phyloP scores from a whole-genome alignment of 2,797 vertebrate species.

The Acanthurus leucopareius region DNA sequence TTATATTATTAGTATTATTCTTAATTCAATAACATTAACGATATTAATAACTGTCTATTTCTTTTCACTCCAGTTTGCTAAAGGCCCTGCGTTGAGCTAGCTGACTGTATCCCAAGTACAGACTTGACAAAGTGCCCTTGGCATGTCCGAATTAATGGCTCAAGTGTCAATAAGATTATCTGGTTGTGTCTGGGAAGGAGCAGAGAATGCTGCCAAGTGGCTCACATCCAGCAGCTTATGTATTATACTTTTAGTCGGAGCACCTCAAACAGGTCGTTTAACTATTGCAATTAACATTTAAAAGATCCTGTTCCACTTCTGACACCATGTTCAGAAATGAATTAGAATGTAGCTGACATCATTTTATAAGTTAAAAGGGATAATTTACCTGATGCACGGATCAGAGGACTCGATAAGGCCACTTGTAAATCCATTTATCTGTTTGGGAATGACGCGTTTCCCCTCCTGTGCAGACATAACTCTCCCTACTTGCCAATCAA shows the following conservation, averaged over 20 bases:
- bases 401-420: constrained; percentile 58
- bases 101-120: constrained; percentile 20
- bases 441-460: constrained; percentile 70
- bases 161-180: constrained; percentile 62
- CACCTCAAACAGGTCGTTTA: constrained; percentile 66
- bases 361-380: constrained; percentile 67
- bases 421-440: constrained; percentile 65
- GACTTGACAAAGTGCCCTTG: constrained; percentile 72
- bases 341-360: constrained; percentile 57
- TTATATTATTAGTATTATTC: too few species aligned
- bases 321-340: constrained; percentile 59
- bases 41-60: too few species aligned
- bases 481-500: constrained; percentile 65
- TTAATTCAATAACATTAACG: too few species aligned
- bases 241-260: constrained; percentile 57
- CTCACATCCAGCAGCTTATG: constrained; percentile 64
- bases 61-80: too few species aligned
- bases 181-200: constrained; percentile 55
- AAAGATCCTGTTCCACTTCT: constrained; percentile 53
- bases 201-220: constrained; percentile 69
- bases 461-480: constrained; percentile 58
- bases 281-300: constrained; percentile 65
- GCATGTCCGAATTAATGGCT: constrained; percentile 64
- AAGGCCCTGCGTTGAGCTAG: too few species aligned
- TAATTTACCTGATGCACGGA: constrained; percentile 68